These are phyloP conservation scores for Prostheceraeus crozeri DNA, from an alignment of 2,888 invertebrate genomes.

Conservation along the genomic window DNA sequence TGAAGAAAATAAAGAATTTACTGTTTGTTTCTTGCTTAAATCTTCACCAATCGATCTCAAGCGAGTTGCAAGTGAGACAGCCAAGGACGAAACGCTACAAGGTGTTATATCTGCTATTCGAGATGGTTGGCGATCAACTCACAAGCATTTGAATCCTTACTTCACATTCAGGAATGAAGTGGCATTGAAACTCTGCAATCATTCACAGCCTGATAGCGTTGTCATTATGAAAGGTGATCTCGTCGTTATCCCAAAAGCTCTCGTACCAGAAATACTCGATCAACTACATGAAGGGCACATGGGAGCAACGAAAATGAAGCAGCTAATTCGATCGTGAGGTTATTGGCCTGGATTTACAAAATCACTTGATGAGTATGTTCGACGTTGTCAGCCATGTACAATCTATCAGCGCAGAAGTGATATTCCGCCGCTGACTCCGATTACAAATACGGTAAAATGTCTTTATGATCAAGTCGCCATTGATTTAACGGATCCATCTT, in stretches of 20 bases:
- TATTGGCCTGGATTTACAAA: conserved; percentile 22
- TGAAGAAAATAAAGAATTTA: neutral
- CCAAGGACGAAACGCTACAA: too few species aligned
- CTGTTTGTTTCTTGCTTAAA: neutral
- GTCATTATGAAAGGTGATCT: conserved; percentile 28
- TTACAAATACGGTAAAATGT: conserved; percentile 6
- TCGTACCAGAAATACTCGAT: conserved; percentile 20
- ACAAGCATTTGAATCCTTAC: conserved; percentile 14
- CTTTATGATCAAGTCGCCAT: conserved; percentile 8
- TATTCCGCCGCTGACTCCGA: conserved; percentile 20
- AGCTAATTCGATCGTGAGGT: conserved; percentile 1
- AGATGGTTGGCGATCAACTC: neutral
- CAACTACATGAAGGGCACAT: conserved; percentile 27
- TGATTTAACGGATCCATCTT: conserved; percentile 22
- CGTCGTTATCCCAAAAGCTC: conserved; percentile 19
- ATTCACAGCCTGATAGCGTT: conserved; percentile 22
- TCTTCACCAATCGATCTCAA: neutral
- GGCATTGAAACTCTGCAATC: conserved; percentile 18
- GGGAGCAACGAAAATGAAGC: conserved; percentile 23
- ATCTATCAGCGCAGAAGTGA: conserved; percentile 17
- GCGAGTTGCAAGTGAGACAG: too few species aligned
- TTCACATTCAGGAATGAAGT: conserved; percentile 18
- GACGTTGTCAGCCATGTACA: conserved; percentile 27
- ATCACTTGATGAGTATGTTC: conserved; percentile 11
- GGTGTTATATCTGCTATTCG: conserved; percentile 2